phyloP scores from a whole-genome alignment of 2,113 vertebrate species.

The crab-eating macaque (Macaca fascicularis) region T2T-MFA8v1.1 NC_088376.1:48794001-48794500 shows the following conservation, averaged over 20 bases:
- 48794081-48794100: neutral
- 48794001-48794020: neutral
- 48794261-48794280: neutral
- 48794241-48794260: neutral
- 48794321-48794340: neutral
- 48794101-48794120: neutral
- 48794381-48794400: neutral
- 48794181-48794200: neutral
- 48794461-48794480: neutral
- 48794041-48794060: neutral
- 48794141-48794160: neutral
- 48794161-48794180: neutral
- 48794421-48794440: neutral
- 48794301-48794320: neutral
- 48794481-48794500: neutral
- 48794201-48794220: neutral
- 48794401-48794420: neutral
- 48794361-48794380: neutral
- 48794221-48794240: neutral
- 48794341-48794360: neutral
- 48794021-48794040: neutral
- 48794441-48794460: neutral
- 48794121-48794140: neutral
- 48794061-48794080: neutral
- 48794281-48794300: neutral